Percentiles rank a stretch among this genome's conserved stretches.
phyloP scores from a whole-genome alignment of 1,140 invertebrate species.

The Papilio dardanus region DNA sequence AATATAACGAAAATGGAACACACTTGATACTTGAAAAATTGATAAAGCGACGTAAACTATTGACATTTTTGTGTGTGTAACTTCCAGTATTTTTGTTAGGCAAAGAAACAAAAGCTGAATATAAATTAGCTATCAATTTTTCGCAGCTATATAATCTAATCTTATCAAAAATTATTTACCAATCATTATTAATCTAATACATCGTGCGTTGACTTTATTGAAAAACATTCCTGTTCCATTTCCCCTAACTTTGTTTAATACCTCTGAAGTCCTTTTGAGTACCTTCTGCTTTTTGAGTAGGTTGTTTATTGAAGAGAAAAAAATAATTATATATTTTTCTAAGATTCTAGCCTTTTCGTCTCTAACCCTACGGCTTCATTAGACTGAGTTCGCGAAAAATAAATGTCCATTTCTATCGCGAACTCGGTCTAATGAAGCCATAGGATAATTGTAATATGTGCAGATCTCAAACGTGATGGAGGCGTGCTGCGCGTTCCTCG shows the following conservation, averaged over 20 bases:
- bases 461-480: slow-evolving; percentile 94
- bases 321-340: too few relatives aligned
- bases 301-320: too few relatives aligned
- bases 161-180: not conserved
- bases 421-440: too few relatives aligned
- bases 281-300: not conserved
- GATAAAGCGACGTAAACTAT: too few relatives aligned
- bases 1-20: not conserved
- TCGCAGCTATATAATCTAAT: slow-evolving; percentile 22
- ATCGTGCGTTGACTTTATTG: not conserved
- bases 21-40: too few relatives aligned
- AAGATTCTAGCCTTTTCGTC: too few relatives aligned
- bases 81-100: not conserved
- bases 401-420: too few relatives aligned
- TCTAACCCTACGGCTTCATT: too few relatives aligned
- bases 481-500: slow-evolving; percentile 94
- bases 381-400: too few relatives aligned
- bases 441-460: slow-evolving; percentile 49
- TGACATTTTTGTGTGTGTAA: too few relatives aligned
- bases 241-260: too few relatives aligned
- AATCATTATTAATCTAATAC: not conserved
- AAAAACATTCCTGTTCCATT: not conserved
- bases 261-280: not conserved
- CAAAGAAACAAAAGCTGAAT: not conserved
- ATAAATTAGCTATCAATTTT: not conserved